A percentile compares a stretch with the other conserved stretches of the same genome.
These are phyloP conservation scores for Drymonia ruficornis DNA, from an alignment of 2,888 invertebrate species.

Conservation along the genomic window DNA sequence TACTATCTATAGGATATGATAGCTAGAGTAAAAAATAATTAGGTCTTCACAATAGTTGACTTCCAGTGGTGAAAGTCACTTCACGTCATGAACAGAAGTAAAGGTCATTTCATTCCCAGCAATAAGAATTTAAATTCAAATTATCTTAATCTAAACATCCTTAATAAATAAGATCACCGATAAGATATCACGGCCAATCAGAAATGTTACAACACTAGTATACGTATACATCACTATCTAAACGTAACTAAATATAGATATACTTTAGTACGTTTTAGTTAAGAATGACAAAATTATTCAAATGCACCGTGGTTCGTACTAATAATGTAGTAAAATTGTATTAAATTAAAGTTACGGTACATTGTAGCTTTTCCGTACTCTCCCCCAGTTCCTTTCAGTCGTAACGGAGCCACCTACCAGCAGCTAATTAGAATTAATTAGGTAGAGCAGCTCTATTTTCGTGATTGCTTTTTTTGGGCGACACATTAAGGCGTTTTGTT, in stretches of 20 bases:
- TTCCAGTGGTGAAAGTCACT: neutral
- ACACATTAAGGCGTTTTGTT: slow-evolving; percentile 30
- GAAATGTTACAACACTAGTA: slow-evolving; percentile 6
- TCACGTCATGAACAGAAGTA: neutral
- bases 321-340: slow-evolving; percentile 55
- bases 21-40: too few species aligned
- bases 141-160: slow-evolving; percentile 21
- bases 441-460: slow-evolving; percentile 49
- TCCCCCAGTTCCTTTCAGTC: slow-evolving; percentile 49
- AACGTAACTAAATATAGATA: slow-evolving; percentile 4
- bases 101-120: neutral
- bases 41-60: too few species aligned
- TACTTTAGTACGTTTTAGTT: slow-evolving; percentile 34
- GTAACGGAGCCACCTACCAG: slow-evolving; percentile 53
- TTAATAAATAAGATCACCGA: slow-evolving; percentile 21
- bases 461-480: slow-evolving; percentile 46
- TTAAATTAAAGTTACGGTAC: slow-evolving; percentile 68
- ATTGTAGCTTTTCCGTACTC: slow-evolving; percentile 68
- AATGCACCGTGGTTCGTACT: slow-evolving; percentile 56
- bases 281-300: slow-evolving; percentile 69
- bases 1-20: too few species aligned
- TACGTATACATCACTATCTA: slow-evolving; percentile 1
- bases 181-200: slow-evolving; percentile 11
- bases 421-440: slow-evolving; percentile 73
- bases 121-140: slow-evolving; percentile 10